Evolutionary conservation across 2,888 invertebrate genomes (phyloP).

Genomic region (Lydus trimaculatus): DNA sequence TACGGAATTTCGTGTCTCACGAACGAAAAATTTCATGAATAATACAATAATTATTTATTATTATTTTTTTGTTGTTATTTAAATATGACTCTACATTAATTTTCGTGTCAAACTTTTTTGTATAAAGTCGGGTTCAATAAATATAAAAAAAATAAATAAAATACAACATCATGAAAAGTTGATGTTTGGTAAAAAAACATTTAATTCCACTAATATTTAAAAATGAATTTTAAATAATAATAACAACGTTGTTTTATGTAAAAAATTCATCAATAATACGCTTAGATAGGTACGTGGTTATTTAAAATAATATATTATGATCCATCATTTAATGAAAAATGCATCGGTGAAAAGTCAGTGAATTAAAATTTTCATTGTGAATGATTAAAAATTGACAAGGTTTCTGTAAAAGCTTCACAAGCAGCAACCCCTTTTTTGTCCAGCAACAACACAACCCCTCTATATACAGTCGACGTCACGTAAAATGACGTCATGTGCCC

Average conservation of each 20-base stretch:
- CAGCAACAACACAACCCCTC: not conserved
- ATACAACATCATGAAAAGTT: not conserved
- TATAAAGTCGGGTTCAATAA: not conserved
- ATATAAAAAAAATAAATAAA: not conserved
- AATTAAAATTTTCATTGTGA: conserved; percentile 41
- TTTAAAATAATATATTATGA: conserved; percentile 25
- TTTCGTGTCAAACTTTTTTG: not conserved
- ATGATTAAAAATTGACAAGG: conserved; percentile 45
- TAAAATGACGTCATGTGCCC: conserved; percentile 50
- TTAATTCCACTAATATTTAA: not conserved
- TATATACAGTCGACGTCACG: conserved; percentile 40
- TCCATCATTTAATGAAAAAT: conserved; percentile 31
- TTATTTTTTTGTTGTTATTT: conserved; percentile 3
- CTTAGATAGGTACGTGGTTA: not conserved
- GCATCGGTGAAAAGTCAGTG: conserved; percentile 36
- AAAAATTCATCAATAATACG: not conserved
- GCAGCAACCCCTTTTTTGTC: conserved; percentile 46
- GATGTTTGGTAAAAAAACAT: no score
- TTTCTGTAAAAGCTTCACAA: conserved; percentile 47
- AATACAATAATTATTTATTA: conserved; percentile 11
- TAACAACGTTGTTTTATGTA: not conserved
- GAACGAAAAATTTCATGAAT: conserved; percentile 12
- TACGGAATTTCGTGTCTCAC: conserved; percentile 14
- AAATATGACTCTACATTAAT: conserved; percentile 4
- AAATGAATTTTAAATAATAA: not conserved